Base-by-base conservation (phyloP, 2,888 invertebrate species). In the Cerceris ruficornis region DNA sequence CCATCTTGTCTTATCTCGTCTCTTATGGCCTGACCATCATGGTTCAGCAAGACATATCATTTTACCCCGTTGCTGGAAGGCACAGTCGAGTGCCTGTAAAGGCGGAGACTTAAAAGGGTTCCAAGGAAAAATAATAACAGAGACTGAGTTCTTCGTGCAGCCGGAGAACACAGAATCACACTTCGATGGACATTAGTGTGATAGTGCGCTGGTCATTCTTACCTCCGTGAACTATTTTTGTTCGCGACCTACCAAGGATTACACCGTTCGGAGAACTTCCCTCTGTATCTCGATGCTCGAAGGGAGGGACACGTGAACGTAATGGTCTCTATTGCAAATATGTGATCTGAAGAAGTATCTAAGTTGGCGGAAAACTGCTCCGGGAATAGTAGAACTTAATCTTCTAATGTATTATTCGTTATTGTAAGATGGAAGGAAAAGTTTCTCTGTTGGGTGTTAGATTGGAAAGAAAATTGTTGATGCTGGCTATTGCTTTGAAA, bases 101-200 rank as follows among this genome's bases (percentile, higher is more conserved):
- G 28, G 28, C 28, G 28, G 28, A 28, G 62, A 61, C 49, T 49
- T 17, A 73, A 58, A 57, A 42, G 55, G 46, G 43, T 58, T 28
- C 59, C 67, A 52, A 50, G 69, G 52, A 77, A 68, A 76, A 78
- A 28, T 28, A 28, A 28, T 28, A 57, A 14, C 41, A n/a, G 49
- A 49, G 49, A 49, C 11, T n/a, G 9, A 49, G 49, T 57, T 46
- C 14, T 52, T 46, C 57, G 50, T 52, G 58, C 39, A 46, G 43
- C 49, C 60, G 61, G 42, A 54, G 62, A 77, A 70, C 66, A 77
- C 54, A 66, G 84, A 86, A 86, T 57, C 69, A 84, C 75, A 75
- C 78, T 81, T 74, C 69, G 67, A 41, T 49, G 71, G 67, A 83
- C 81, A 78, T 82, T 84, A 81, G 74, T 28, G 69, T 46, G 84